Base-by-base conservation (phyloP, 2,113 vertebrate genomes). In the Otis tarda region DNA sequence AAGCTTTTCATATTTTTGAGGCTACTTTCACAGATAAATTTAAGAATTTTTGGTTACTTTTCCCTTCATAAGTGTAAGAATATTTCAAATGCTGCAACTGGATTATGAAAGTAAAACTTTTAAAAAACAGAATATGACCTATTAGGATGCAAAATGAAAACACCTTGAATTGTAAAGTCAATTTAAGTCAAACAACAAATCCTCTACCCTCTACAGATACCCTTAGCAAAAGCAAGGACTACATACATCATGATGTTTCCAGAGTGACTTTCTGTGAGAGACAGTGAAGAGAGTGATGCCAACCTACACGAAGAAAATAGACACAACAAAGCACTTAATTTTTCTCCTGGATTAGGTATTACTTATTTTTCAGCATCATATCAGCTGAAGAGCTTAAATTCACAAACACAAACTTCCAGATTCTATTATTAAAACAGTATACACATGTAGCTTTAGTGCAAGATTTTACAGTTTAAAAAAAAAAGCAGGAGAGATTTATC, bases 241-340 rank as follows among this genome's bases (percentile, higher is more conserved):
- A 97, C 96, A 87, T 98, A 99, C 99, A 96, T 99, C 97, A 76
- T 99, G 99, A 88, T 99, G 99, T 65, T 99, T 99, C 99, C 99
- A 99, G 63, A 99, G 98, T 55, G 99, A 99, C 96, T 99, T 99
- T 96, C 99, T 99, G 84, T 99, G 99, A 28, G 99, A 99, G 79
- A 99, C 99, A 10, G 99, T 99, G 98, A 99, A 99, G 93, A 99
- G 97, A 33, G 98, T 99, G 88, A 99, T 99, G 94, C 99, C 99
- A 84, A 99, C 99, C 99, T 99, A 96, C n/a, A 82, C 19, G 35
- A 88, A 82, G 82, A 94, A 94, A 17, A 94, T 2, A 76, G 4
- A 60, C 15, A 87, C 5, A 50, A 33, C 33, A 86, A 64, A 75
- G 7, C 39, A 83, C 57, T 95, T 85, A 87, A 31, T 89, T 82